phyloP scores from a whole-genome alignment of 2,113 vertebrate genomes.

The Mionectes macconnelli region DNA sequence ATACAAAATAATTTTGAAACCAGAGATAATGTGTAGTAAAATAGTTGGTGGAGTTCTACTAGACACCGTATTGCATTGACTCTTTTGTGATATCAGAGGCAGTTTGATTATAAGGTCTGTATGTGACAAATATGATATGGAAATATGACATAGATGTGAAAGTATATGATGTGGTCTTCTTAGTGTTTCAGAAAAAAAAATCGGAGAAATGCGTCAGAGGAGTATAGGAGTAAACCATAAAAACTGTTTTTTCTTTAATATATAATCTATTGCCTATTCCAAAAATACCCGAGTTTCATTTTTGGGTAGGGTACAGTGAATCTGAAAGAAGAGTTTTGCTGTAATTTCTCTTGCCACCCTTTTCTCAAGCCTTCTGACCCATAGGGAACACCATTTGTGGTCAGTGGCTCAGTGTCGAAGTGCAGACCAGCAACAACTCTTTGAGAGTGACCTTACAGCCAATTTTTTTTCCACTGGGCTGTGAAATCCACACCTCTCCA shows the following conservation, averaged over 20 bases:
- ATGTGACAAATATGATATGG: not conserved
- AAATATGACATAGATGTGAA: not conserved
- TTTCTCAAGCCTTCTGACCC: not conserved
- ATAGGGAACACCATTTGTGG: not conserved
- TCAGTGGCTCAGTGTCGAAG: too few species aligned
- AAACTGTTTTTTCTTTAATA: not conserved
- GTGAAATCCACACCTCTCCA: not conserved
- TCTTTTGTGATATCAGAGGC: not conserved
- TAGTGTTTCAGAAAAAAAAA: not conserved
- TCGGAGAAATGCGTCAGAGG: not conserved
- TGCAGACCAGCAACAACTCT: not conserved
- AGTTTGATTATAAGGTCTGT: not conserved
- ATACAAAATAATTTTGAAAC: not conserved
- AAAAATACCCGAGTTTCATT: not conserved
- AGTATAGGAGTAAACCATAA: not conserved
- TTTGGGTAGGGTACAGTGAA: not conserved
- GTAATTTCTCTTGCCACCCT: not conserved
- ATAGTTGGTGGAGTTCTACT: not conserved
- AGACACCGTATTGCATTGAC: not conserved
- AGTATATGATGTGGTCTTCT: not conserved
- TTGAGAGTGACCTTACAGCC: not conserved
- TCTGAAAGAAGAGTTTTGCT: not conserved
- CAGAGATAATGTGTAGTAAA: not conserved
- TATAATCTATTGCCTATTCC: rapidly evolving
- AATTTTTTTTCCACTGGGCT: not conserved